These are phyloP conservation scores for Centropristis striata DNA, from an alignment of 2,113 vertebrate species.

Conservation along the genomic window DNA sequence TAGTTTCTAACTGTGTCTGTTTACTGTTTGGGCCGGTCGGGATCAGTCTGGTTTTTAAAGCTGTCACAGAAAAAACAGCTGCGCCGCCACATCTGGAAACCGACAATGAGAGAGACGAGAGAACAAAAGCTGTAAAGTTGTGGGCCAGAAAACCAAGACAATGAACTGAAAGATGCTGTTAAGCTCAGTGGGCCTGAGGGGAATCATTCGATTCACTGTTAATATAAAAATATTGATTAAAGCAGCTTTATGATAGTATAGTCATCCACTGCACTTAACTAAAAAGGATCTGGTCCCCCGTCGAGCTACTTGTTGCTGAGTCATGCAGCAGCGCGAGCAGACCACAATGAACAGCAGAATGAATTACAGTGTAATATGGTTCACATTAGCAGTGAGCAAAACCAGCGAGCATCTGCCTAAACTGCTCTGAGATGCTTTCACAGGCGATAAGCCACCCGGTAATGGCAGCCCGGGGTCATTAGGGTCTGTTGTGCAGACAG, in stretches of 20 bases:
- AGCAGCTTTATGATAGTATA: neutral
- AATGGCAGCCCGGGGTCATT: constrained; percentile 72
- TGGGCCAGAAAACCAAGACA: neutral
- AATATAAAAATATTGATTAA: neutral
- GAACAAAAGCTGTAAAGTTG: neutral
- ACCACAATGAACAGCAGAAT: constrained; percentile 27
- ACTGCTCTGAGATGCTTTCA: constrained; percentile 66
- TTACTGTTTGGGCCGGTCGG: neutral
- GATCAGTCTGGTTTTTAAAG: neutral
- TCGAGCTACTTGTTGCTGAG: constrained; percentile 56
- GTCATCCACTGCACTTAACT: neutral
- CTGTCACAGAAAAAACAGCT: constrained; percentile 14
- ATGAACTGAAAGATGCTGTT: neutral
- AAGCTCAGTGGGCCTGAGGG: neutral
- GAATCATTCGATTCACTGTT: neutral
- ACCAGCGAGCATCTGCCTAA: constrained; percentile 61
- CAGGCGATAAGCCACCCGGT: constrained; percentile 64
- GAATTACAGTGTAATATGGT: constrained; percentile 53
- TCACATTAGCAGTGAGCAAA: constrained; percentile 61
- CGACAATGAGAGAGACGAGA: neutral
- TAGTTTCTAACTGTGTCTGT: neutral
- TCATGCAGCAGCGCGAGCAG: constrained; percentile 14
- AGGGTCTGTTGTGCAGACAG: constrained; percentile 73
- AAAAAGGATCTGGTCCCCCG: constrained; percentile 6
- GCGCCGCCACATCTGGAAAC: constrained; percentile 25